These are phyloP conservation scores for Stomorhina lunata DNA, from an alignment of 2,888 invertebrate genomes.

Conservation along the genomic window DNA sequence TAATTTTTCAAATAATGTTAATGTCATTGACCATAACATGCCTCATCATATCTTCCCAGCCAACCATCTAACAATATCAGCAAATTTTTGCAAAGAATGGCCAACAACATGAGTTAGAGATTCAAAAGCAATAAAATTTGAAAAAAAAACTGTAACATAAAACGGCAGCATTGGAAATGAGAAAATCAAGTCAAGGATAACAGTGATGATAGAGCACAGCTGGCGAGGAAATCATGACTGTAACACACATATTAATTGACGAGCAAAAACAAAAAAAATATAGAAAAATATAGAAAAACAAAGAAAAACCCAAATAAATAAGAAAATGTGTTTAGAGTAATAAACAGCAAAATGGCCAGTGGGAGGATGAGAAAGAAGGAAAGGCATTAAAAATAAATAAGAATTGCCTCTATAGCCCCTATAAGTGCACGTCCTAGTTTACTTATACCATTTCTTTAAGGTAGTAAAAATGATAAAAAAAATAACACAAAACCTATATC, in stretches of 20 bases:
- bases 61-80: neutral
- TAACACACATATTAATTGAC: slow-evolving; percentile 33
- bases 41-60: neutral
- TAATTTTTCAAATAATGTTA: slow-evolving; percentile 46
- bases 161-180: slow-evolving; percentile 16
- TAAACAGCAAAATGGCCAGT: slow-evolving; percentile 35
- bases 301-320: slow-evolving; percentile 24
- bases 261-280: neutral
- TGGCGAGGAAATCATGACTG: slow-evolving; percentile 55
- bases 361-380: neutral
- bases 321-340: slow-evolving; percentile 33
- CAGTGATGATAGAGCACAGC: slow-evolving; percentile 56
- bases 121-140: slow-evolving; percentile 22
- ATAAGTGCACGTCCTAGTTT: no score
- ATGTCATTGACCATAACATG: slow-evolving; percentile 33
- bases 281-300: neutral
- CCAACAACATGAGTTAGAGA: neutral
- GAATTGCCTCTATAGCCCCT: no score
- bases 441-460: neutral
- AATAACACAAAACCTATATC: neutral
- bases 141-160: slow-evolving; percentile 1
- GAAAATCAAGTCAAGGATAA: slow-evolving; percentile 61
- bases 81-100: neutral
- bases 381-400: neutral
- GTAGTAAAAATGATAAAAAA: neutral